Evolutionary conservation across 2,888 invertebrate species (phyloP).

Genomic region (Mycogona germanica): DNA sequence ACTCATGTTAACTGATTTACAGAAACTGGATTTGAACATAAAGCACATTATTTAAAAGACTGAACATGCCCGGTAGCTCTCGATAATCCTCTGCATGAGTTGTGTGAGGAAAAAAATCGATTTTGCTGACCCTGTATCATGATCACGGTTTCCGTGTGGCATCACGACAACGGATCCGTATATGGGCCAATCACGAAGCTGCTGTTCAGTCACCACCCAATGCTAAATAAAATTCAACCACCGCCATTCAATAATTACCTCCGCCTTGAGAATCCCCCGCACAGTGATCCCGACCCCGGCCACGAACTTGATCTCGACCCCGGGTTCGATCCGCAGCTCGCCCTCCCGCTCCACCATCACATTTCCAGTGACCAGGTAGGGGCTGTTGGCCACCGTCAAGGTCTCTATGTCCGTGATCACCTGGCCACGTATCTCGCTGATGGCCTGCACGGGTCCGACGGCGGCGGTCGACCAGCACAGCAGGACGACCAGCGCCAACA

Average conservation of each 20-base stretch:
- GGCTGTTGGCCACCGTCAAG: constrained; percentile 6
- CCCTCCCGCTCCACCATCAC: constrained; percentile 63
- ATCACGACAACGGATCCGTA: no score
- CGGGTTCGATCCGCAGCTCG: constrained; percentile 74
- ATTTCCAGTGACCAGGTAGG: constrained; percentile 65
- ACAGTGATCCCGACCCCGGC: constrained; percentile 90
- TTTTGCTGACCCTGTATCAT: no score
- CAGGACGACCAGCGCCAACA: background rate
- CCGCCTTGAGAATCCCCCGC: constrained; percentile 72
- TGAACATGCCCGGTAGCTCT: no score
- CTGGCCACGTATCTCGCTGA: background rate
- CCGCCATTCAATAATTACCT: constrained; percentile 46
- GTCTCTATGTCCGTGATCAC: constrained; percentile 1
- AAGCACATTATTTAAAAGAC: no score
- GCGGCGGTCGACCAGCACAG: background rate
- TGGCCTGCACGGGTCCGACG: no score
- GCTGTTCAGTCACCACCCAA: no score
- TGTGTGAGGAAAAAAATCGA: no score
- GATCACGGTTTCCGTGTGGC: no score
- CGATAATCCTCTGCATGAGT: no score
- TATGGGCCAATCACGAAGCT: no score
- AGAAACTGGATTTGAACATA: no score
- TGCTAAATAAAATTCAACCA: background rate
- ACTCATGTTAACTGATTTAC: no score
- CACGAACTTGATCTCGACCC: constrained; percentile 76